Evolutionary conservation across 2,888 invertebrate species (phyloP), one percentile per base, ranked within the genome.

Genomic region (Exephanes ischioxanthus): DNA sequence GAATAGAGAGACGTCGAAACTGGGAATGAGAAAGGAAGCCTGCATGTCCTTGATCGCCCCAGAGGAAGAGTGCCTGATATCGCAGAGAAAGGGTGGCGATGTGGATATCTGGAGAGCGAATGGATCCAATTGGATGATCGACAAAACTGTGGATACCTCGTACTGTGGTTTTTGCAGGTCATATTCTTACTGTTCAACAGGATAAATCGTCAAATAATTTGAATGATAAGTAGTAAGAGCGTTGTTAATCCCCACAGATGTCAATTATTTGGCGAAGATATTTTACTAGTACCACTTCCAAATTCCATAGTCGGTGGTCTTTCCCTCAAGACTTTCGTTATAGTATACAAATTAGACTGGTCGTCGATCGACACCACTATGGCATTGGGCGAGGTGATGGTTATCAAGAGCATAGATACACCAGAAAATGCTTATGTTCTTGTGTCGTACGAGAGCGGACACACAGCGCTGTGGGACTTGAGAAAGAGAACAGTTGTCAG

Each of bases 381-480:
- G 83, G 85, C 84, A 89, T 93, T 96, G 1, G 97, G 97, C 68
- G 95, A 95, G 89, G 94, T 96, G 0, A 97, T 97, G 97, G 95
- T 96, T 88, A 93, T 97, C n/a, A 95, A 96, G 88, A 93, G 94
- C 37, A 93, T 95, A 14, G 92, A 92, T 90, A 87, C 92, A 51
- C 94, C 94, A 14, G 95, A 95, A 87, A 94, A 94, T 86, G 71
- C 71, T 84, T 88, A 87, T 90, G 91, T 97, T 30, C 93, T 97
- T 73, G 96, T 95, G 16, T 96, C 96, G 63, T 97, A 97, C 88
- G 97, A 97, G 93, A 95, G 96, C 30, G 97, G 97, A 0, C 95
- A 96, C 92, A 94, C 97, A 72, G 94, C 96, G 16, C 94, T 97
- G 26, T 97, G 97, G 97, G 96, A 97, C 94, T 94, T 96, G 89